Conservation (phyloP, 37 sponge, comb jelly and placozoan species). For the Chondrosia reniformis region DNA sequence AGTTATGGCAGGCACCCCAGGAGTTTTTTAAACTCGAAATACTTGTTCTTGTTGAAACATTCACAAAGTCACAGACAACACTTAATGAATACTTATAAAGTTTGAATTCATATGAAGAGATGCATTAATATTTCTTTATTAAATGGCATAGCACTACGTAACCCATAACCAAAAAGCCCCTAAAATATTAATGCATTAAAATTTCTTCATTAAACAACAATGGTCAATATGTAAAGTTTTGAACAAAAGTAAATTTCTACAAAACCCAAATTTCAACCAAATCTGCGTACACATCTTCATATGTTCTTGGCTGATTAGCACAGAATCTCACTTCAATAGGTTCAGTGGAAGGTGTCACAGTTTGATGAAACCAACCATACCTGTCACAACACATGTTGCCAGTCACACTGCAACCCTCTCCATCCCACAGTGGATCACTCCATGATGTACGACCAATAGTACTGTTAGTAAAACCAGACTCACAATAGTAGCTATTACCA, state of each 20-base stretch:
- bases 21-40: too few species aligned
- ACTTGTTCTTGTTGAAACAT: too few species aligned
- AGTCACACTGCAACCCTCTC: not conserved
- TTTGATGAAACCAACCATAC: slow-evolving; percentile 17
- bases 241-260: not conserved
- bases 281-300: slow-evolving; percentile 18
- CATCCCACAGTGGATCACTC: slow-evolving; percentile 18
- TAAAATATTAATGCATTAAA: too few species aligned
- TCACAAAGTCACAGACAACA: too few species aligned
- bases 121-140: too few species aligned
- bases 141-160: too few species aligned
- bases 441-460: slow-evolving; percentile 7
- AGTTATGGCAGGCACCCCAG: too few species aligned
- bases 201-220: too few species aligned
- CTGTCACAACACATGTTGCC: slow-evolving; percentile 25
- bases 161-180: too few species aligned
- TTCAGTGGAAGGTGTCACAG: slow-evolving; percentile 6
- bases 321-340: slow-evolving; percentile 17
- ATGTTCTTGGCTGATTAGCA: not conserved
- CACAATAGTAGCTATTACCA: slow-evolving; percentile 1
- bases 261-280: slow-evolving; percentile 16
- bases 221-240: too few species aligned
- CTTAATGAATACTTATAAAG: too few species aligned
- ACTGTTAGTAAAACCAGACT: not conserved
- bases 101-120: too few species aligned